These are phyloP conservation scores for Bilobella aurantiaca DNA, from an alignment of 1,140 invertebrate genomes.

Conservation along the genomic window DNA sequence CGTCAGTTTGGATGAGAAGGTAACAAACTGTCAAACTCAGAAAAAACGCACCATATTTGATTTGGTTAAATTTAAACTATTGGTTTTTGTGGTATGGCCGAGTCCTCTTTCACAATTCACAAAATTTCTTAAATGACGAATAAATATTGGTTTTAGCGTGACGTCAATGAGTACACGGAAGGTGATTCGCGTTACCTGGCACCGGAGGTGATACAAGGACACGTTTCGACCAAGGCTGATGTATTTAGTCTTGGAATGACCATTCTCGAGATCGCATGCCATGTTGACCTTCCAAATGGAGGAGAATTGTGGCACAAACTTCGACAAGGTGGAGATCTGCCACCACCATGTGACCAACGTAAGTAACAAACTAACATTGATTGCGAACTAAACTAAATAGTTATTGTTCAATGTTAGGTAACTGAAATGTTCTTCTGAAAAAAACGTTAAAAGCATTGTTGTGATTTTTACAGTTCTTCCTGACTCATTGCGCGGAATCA, in stretches of 20 bases:
- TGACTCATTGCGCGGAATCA: conserved; percentile 15
- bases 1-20: conserved; percentile 45
- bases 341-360: conserved; percentile 27
- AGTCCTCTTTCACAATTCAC: too few relatives aligned
- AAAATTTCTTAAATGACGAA: conserved; percentile 2
- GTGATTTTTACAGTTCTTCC: conserved; percentile 30
- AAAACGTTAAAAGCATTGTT: too few relatives aligned
- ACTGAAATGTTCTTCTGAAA: conserved; percentile 2
- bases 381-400: too few relatives aligned
- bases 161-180: conserved; percentile 49
- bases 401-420: too few relatives aligned
- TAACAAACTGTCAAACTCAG: too few relatives aligned
- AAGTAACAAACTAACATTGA: too few relatives aligned
- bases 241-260: conserved; percentile 62
- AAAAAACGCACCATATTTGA: too few relatives aligned
- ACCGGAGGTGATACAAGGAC: conserved; percentile 55
- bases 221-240: conserved; percentile 51
- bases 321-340: conserved; percentile 41
- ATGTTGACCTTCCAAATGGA: conserved; percentile 56
- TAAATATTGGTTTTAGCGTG: conserved; percentile 39
- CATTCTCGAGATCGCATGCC: conserved; percentile 58
- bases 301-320: conserved; percentile 59
- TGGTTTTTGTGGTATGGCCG: too few relatives aligned
- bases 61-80: too few relatives aligned
- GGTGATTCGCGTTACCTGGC: conserved; percentile 68